Percentiles rank a stretch among this genome's conserved stretches.
phyloP scores from a whole-genome alignment of 2,888 invertebrate genomes.

The Caenorhabditis wallacei region DNA sequence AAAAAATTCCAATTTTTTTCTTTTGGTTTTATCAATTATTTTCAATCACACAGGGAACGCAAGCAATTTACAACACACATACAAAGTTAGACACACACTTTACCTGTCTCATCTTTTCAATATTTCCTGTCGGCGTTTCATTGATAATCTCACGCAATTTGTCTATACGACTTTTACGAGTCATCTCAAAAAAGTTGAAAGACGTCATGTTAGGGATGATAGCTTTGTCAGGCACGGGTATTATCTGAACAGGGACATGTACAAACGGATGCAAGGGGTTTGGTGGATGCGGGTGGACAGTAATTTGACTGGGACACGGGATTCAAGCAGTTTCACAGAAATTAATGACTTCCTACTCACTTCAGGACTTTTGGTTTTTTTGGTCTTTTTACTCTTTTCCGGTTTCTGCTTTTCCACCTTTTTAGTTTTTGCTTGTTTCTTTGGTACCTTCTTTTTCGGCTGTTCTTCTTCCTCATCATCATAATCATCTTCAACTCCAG shows the following conservation, averaged over 20 bases:
- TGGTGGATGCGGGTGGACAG: background rate
- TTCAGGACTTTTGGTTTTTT: constrained; percentile 30
- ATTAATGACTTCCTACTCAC: background rate
- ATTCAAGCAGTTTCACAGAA: background rate
- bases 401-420: background rate
- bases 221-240: constrained; percentile 2
- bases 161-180: constrained; percentile 32
- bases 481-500: constrained; percentile 13
- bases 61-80: constrained; percentile 10
- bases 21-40: background rate
- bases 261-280: constrained; percentile 5
- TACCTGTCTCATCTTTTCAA: constrained; percentile 45
- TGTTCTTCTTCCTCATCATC: constrained; percentile 27
- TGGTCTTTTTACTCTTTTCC: background rate
- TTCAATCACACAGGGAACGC: background rate
- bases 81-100: background rate
- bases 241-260: constrained; percentile 44
- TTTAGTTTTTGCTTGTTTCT: background rate
- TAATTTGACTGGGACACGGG: background rate
- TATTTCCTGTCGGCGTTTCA: constrained; percentile 13
- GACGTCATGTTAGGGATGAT: constrained; percentile 45
- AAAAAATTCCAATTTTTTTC: constrained; percentile 12
- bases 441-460: constrained; percentile 1
- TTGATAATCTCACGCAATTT: constrained; percentile 46
- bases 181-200: constrained; percentile 19